phyloP scores from a whole-genome alignment of 1,140 invertebrate genomes.

The Drosophila rhopaloa region DNA sequence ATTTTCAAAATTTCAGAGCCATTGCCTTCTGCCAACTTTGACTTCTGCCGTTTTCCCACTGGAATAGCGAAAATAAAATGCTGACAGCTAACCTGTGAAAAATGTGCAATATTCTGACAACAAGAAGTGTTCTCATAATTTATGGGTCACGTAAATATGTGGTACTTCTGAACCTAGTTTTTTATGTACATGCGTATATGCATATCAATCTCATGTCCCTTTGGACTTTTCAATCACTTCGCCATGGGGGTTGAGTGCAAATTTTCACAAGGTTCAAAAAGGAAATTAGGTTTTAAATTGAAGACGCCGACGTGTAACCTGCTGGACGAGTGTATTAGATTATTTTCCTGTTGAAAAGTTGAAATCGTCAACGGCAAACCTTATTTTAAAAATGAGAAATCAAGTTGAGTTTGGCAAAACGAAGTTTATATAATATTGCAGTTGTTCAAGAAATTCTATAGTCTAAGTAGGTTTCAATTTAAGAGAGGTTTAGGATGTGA shows the following conservation, averaged over 20 bases:
- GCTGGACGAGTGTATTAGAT: slow-evolving; percentile 1
- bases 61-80: slow-evolving; percentile 34
- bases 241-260: slow-evolving; percentile 3
- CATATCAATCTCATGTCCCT: slow-evolving; percentile 34
- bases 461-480: no score
- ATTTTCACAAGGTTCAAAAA: slow-evolving; percentile 10
- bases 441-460: not conserved
- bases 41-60: slow-evolving; percentile 29
- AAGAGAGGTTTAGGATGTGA: no score
- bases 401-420: not conserved
- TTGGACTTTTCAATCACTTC: slow-evolving; percentile 30
- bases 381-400: not conserved
- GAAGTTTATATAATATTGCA: not conserved
- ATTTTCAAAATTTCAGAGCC: slow-evolving; percentile 14
- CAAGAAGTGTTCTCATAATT: slow-evolving; percentile 66
- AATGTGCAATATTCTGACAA: slow-evolving; percentile 56
- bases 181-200: slow-evolving; percentile 14
- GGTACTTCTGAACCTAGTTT: slow-evolving; percentile 25
- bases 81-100: slow-evolving; percentile 47
- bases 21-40: slow-evolving; percentile 28
- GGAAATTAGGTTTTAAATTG: slow-evolving; percentile 29
- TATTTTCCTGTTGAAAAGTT: slow-evolving; percentile 17
- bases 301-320: not conserved
- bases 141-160: slow-evolving; percentile 64
- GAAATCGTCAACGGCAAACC: not conserved